These are phyloP conservation scores for Polypedilum pembai DNA, from an alignment of 1,140 invertebrate genomes.

Conservation along the genomic window DNA sequence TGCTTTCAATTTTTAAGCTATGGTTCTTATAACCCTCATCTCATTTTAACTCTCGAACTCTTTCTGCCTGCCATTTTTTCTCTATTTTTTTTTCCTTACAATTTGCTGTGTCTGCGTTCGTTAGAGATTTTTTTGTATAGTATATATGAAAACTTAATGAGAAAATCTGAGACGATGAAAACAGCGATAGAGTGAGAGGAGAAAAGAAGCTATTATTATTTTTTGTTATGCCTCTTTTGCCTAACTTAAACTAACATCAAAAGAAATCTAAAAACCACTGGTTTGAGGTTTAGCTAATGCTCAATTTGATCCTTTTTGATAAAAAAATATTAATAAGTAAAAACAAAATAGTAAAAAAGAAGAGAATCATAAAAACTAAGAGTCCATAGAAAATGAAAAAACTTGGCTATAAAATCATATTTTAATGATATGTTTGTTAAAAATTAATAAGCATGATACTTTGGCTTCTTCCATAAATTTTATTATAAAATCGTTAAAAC, in stretches of 20 bases:
- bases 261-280: background rate
- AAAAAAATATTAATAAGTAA: background rate
- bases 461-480: too few species aligned
- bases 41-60: conserved; percentile 11
- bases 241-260: background rate
- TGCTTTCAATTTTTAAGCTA: conserved; percentile 4
- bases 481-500: too few species aligned
- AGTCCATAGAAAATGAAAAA: background rate
- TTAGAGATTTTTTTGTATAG: background rate
- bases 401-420: background rate
- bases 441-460: background rate
- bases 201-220: background rate
- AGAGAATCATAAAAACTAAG: background rate
- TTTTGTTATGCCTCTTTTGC: background rate
- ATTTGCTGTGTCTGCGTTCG: conserved; percentile 15
- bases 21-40: conserved; percentile 11
- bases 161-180: background rate
- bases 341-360: background rate
- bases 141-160: background rate
- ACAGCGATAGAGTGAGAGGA: background rate
- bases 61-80: too few species aligned
- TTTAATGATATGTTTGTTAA: background rate
- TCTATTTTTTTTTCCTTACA: background rate
- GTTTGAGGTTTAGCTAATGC: background rate
- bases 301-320: conserved; percentile 13